phyloP scores from a whole-genome alignment of 1,140 invertebrate genomes.

The Aradophagus sp. region DNA sequence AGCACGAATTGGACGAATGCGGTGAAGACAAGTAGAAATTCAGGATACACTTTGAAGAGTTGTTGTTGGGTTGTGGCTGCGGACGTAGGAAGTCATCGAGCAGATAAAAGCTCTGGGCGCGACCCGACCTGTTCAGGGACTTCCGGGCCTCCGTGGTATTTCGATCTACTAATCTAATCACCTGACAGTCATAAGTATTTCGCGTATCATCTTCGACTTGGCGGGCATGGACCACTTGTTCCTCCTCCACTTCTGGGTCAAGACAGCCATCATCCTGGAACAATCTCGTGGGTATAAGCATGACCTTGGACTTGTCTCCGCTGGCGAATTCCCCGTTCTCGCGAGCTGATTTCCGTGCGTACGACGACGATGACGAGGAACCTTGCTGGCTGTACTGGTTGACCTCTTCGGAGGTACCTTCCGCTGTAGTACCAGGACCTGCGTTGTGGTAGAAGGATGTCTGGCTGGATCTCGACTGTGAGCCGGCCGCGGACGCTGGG shows the following conservation, averaged over 20 bases:
- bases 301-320: constrained; percentile 63
- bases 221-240: constrained; percentile 20
- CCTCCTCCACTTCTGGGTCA: constrained; percentile 37
- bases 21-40: constrained; percentile 64
- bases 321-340: constrained; percentile 62
- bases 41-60: constrained; percentile 60
- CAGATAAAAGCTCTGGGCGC: constrained; percentile 75
- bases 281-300: constrained; percentile 62
- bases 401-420: constrained; percentile 39
- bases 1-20: constrained; percentile 50
- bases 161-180: constrained; percentile 37
- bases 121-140: constrained; percentile 62
- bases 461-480: constrained; percentile 45
- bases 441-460: constrained; percentile 66
- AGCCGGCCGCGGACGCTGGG: constrained; percentile 52
- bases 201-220: constrained; percentile 24
- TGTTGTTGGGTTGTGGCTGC: constrained; percentile 60
- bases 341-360: constrained; percentile 41
- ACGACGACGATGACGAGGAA: constrained; percentile 11
- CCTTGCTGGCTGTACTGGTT: constrained; percentile 16
- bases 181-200: constrained; percentile 25
- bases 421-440: constrained; percentile 66
- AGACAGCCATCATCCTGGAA: constrained; percentile 55
- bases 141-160: constrained; percentile 47
- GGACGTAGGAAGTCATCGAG: constrained; percentile 76